These are phyloP conservation scores for Carpatolechia fugitivella DNA, from an alignment of 2,888 invertebrate genomes.

Conservation along the genomic window DNA sequence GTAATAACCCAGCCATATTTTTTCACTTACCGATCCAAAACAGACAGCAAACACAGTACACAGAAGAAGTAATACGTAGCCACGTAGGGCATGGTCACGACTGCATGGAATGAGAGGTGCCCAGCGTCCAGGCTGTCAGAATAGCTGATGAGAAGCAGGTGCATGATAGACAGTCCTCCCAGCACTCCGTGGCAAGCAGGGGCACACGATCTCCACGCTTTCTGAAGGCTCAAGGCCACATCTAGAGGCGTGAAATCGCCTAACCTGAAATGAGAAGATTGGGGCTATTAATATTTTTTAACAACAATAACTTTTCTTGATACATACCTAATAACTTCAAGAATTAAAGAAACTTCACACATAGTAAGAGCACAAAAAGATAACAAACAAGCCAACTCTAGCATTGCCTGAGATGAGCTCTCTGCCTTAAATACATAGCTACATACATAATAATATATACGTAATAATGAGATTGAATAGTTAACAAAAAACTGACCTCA, in stretches of 20 bases:
- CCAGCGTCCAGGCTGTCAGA: constrained; percentile 70
- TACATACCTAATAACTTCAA: too few species aligned
- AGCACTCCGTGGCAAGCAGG: constrained; percentile 80
- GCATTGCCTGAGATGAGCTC: too few species aligned
- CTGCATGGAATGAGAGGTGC: constrained; percentile 68
- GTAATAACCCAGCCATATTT: not conserved
- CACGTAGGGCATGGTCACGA: constrained; percentile 73
- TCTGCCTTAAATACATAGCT: too few species aligned
- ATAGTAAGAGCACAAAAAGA: too few species aligned
- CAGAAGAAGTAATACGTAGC: constrained; percentile 79
- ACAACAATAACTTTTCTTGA: too few species aligned
- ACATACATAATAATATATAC: too few species aligned
- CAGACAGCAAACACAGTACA: constrained; percentile 78
- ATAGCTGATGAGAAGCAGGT: constrained; percentile 77
- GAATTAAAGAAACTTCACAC: too few species aligned
- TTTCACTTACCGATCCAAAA: constrained; percentile 76
- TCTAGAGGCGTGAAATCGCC: constrained; percentile 74
- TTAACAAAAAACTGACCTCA: constrained; percentile 45
- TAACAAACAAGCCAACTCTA: too few species aligned
- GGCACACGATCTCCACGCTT: constrained; percentile 69
- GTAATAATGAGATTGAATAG: not conserved
- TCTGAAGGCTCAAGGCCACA: constrained; percentile 73
- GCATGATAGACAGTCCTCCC: constrained; percentile 79
- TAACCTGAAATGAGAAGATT: constrained; percentile 43
- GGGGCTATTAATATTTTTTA: not conserved